These are phyloP conservation scores for Protosalanx chinensis DNA, from an alignment of 2,797 vertebrate genomes.

Conservation along the genomic window DNA sequence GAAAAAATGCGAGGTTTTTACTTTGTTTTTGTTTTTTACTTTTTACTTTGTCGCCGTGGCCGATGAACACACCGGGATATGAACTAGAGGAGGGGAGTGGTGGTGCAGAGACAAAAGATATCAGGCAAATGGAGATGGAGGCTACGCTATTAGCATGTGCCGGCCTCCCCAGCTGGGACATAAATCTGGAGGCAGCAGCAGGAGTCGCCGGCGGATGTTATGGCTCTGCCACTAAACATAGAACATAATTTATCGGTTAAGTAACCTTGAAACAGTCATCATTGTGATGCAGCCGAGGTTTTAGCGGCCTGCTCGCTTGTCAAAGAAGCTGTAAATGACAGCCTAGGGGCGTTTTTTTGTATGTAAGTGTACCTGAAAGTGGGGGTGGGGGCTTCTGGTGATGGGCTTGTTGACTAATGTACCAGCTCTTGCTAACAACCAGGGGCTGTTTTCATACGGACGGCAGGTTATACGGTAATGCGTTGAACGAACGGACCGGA, in stretches of 20 bases:
- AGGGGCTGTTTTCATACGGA: background rate
- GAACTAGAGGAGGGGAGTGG: background rate
- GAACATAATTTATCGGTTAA: conserved; percentile 55
- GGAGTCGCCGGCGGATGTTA: conserved; percentile 43
- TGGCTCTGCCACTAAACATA: conserved; percentile 40
- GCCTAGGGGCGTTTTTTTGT: conserved; percentile 4
- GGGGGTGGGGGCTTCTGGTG: background rate
- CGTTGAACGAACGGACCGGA: too few species aligned
- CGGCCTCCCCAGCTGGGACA: conserved; percentile 31
- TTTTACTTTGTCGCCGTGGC: too few species aligned
- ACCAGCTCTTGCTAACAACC: conserved; percentile 1
- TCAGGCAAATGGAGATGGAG: conserved; percentile 22
- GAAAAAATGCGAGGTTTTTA: background rate
- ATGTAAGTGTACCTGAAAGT: background rate
- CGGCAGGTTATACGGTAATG: background rate
- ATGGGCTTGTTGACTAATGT: conserved; percentile 2
- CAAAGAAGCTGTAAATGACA: conserved; percentile 15
- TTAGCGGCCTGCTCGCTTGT: conserved; percentile 3
- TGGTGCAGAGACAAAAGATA: conserved; percentile 5
- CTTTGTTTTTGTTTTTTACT: too few species aligned
- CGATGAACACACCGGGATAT: background rate
- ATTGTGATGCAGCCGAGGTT: conserved; percentile 10
- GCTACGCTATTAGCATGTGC: conserved; percentile 15
- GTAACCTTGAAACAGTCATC: conserved; percentile 50
- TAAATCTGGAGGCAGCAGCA: conserved; percentile 39